Base-by-base conservation (phyloP, 2,888 invertebrate species). In the Amphipoea oculea region DNA sequence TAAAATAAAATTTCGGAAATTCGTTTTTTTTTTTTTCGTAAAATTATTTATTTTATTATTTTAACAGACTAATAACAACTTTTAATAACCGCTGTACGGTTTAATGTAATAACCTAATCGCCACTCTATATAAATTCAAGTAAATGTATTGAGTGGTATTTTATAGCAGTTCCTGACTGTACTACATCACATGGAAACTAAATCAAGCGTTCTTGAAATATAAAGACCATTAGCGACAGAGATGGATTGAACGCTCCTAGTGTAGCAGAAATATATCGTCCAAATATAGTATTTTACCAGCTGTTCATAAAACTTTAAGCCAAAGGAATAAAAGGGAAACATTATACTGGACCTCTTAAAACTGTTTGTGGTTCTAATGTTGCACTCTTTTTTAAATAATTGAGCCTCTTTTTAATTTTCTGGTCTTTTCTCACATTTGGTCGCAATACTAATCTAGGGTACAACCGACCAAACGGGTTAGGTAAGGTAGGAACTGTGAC, bases 161-260 rank as follows among this genome's bases (percentile, higher is more conserved):
- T 20, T 14, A 42, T 4, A 36, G 4, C 29, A n/a, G 14, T 42
- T 60, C 9, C 36, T 60, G 9, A 54, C 60, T 42, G 57, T n/a
- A 79, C 45, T 48, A 57, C 14, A 66, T 54, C 14, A 42, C 17
- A n/a, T 23, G 9, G 14, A 54, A 72, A 69, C 62, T 65, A 85
- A 75, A 74, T 74, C 67, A 74, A 62, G 40, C 12, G 40, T 66
- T 72, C 72, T 69, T 48, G 69, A 82, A 82, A 85, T 69, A 81
- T 40, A 62, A 65, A 66, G 12, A 75, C 60, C n/a, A 63, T 67
- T 65, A 70, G 66, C 70, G 78, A 84, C 82, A 82, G 54, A 57
- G 78, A 85, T 78, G 65, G 36, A 85, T 84, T 20, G 69, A 66
- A 36, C 40, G 36, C 48, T 63, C 9, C 6, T n/a, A 62, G 23